Base-by-base conservation (phyloP, 2,888 invertebrate genomes). In the Polyommatus iphigenia region DNA sequence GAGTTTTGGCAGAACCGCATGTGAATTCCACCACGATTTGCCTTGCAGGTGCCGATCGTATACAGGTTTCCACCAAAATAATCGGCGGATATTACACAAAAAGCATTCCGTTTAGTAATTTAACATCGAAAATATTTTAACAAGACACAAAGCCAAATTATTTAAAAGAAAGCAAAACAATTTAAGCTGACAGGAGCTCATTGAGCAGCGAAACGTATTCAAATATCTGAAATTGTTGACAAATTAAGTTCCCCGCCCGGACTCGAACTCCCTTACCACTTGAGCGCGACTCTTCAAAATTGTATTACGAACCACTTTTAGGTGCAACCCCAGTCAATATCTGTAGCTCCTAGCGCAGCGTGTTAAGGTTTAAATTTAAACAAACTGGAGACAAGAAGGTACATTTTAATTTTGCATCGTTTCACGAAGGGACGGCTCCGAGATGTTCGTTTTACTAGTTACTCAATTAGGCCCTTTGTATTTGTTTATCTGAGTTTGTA, bases 381-480 rank as follows among this genome's bases (percentile, higher is more conserved):
- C 78, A 46, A 7, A 32, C 15, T 18, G 46, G 79, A 76, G 36
- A 6, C 2, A 72, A 83, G 82, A 79, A 59, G 50, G 54, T 81
- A 77, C 72, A 78, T 41, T 24, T 32, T 83, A 87, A 84, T 79
- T 79, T 87, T 83, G 92, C 85, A 81, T 83, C 83, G 87, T 83
- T 85, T 87, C 83, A 85, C 88, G 89, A 89, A 93, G 93, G 93
- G 93, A 92, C 91, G 90, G 88, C 86, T 89, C 89, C 87, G 89
- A 90, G 90, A 89, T 90, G 92, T 91, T 91, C 93, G 91, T 91
- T 94, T 92, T 93, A 93, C 94, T 94, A 93, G 93, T 94, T 94
- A 94, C 94, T 94, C 94, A 94, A 94, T 94, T 94, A 94, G 94
- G 93, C 93, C 93, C 93, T 94, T 94, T 94, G 94, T 94, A 91